Percentiles rank a stretch among this genome's conserved stretches.
These are phyloP conservation scores for Neria commutata DNA, from an alignment of 2,888 invertebrate species.

Conservation along the genomic window DNA sequence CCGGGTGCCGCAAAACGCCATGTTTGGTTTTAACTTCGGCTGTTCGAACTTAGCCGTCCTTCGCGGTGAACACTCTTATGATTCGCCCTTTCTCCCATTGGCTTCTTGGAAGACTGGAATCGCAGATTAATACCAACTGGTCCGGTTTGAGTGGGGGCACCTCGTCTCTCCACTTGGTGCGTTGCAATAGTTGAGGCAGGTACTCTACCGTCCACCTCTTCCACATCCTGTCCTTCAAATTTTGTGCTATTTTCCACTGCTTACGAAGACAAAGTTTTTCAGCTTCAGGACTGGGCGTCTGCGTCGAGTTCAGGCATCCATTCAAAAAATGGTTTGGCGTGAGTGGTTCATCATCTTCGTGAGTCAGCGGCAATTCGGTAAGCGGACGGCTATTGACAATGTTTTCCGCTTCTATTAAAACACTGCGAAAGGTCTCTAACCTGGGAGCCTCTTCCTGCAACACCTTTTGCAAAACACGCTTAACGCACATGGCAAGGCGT, in stretches of 20 bases:
- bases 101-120: background rate
- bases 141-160: constrained; percentile 11
- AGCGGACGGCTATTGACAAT: constrained; percentile 26
- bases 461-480: background rate
- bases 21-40: constrained; percentile 35
- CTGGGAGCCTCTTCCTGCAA: constrained; percentile 4
- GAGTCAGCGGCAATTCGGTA: constrained; percentile 16
- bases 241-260: constrained; percentile 14
- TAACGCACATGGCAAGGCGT: constrained; percentile 7
- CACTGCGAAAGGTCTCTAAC: background rate
- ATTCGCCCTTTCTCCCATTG: constrained; percentile 27
- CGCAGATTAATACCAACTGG: constrained; percentile 23
- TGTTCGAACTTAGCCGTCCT: constrained; percentile 30
- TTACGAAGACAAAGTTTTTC: constrained; percentile 8
- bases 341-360: constrained; percentile 20
- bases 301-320: background rate
- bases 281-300: background rate
- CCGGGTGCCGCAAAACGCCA: too few species aligned
- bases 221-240: constrained; percentile 14
- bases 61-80: too few species aligned
- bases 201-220: constrained; percentile 12
- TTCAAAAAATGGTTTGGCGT: constrained; percentile 27
- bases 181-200: constrained; percentile 16
- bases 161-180: constrained; percentile 24
- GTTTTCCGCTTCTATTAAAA: constrained; percentile 1